Evolutionary conservation across 2,113 vertebrate species (phyloP).

Genomic region (Malaclemys terrapin): DNA sequence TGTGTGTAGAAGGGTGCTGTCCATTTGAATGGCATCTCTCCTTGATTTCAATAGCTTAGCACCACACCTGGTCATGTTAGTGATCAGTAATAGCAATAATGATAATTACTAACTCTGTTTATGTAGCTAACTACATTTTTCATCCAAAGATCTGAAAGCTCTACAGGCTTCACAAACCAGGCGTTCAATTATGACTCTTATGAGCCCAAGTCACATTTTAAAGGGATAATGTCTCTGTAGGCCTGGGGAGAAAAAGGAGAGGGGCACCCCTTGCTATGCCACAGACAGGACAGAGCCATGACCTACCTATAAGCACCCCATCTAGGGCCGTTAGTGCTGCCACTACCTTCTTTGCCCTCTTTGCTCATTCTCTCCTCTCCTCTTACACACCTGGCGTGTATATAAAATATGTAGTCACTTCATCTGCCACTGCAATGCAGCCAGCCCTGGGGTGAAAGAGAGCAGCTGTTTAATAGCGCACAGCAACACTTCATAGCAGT

Average conservation of each 20-base stretch:
- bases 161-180: neutral
- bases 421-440: neutral
- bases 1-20: neutral
- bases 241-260: neutral
- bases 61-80: neutral
- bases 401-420: neutral
- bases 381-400: neutral
- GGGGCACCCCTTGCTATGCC: neutral
- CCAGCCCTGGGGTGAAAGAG: slow-evolving; percentile 31
- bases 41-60: neutral
- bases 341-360: neutral
- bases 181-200: neutral
- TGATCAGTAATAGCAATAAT: neutral
- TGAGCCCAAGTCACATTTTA: too few species aligned
- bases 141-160: neutral
- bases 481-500: neutral
- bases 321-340: neutral
- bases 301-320: neutral
- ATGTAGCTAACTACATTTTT: neutral
- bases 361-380: neutral
- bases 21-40: neutral
- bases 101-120: neutral
- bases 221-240: neutral
- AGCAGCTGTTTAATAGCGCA: slow-evolving; percentile 31
- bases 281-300: neutral